Conservation (phyloP, 2,113 vertebrate genomes). For the Odontophorus gujanensis region DNA sequence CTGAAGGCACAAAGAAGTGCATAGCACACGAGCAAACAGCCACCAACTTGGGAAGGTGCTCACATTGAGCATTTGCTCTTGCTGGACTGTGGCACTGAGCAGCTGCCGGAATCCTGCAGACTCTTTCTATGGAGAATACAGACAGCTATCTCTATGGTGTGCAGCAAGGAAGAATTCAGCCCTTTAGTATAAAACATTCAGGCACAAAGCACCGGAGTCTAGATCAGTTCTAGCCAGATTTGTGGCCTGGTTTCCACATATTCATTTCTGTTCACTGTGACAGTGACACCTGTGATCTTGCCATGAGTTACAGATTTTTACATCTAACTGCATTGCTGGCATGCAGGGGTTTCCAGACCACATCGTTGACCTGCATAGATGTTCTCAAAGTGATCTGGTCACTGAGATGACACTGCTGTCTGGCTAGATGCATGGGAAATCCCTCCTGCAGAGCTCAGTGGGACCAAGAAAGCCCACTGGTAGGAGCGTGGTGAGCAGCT, state of each 20-base stretch:
- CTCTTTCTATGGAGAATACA: neutral
- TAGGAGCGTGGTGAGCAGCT: neutral
- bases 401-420: neutral
- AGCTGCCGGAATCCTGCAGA: neutral
- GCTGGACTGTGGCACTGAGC: neutral
- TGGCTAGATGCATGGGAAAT: neutral
- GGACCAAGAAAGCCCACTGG: neutral
- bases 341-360: neutral
- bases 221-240: neutral
- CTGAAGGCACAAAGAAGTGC: neutral
- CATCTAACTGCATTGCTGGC: neutral
- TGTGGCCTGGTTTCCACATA: neutral
- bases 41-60: neutral
- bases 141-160: neutral
- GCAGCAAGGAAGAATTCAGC: neutral
- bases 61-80: neutral
- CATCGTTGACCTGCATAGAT: neutral
- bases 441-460: neutral
- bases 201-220: neutral
- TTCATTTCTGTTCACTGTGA: neutral
- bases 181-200: neutral
- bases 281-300: neutral
- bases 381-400: neutral
- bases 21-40: rapidly evolving
- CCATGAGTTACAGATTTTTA: neutral